Conservation (phyloP, 2,888 invertebrate species). For the Ophion ventricosus region DNA sequence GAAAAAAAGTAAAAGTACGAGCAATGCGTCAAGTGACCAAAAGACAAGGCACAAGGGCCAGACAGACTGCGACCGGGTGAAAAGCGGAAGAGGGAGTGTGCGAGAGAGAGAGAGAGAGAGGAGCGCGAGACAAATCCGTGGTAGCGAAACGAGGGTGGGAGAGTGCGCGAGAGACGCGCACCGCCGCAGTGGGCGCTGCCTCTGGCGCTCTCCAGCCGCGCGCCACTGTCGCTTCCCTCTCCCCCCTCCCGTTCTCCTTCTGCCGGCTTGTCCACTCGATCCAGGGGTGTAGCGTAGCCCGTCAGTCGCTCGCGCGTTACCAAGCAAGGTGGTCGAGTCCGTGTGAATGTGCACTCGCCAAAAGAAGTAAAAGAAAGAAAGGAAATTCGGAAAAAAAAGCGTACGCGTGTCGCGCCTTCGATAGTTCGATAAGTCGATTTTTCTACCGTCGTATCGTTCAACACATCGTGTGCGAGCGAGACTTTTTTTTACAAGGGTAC, state of each 20-base stretch:
- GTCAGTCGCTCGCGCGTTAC: constrained; percentile 81
- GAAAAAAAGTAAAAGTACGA: constrained; percentile 44
- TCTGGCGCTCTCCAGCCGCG: constrained; percentile 68
- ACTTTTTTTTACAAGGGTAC: constrained; percentile 46
- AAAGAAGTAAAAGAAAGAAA: constrained; percentile 7
- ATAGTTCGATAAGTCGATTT: constrained; percentile 41
- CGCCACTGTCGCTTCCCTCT: constrained; percentile 50
- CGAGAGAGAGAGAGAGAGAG: constrained; percentile 45
- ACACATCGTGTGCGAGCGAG: constrained; percentile 50
- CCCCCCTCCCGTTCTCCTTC: too few relatives aligned
- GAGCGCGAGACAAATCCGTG: constrained; percentile 59
- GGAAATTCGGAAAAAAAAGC: constrained; percentile 19
- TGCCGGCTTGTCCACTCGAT: constrained; percentile 40
- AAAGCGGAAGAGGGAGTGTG: constrained; percentile 52
- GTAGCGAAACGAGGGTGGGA: constrained; percentile 36
- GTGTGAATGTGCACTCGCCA: constrained; percentile 76
- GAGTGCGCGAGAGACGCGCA: constrained; percentile 64
- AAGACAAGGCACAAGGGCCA: constrained; percentile 50
- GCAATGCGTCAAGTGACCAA: constrained; percentile 56
- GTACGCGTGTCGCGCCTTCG: constrained; percentile 51
- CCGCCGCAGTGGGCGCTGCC: constrained; percentile 55
- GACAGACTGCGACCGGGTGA: constrained; percentile 51
- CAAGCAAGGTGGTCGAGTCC: constrained; percentile 79
- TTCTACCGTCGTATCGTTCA: constrained; percentile 35
- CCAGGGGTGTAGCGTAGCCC: constrained; percentile 61